These are phyloP conservation scores for Etia nguti DNA, from an alignment of 2,113 vertebrate genomes.

Conservation along the genomic window DNA sequence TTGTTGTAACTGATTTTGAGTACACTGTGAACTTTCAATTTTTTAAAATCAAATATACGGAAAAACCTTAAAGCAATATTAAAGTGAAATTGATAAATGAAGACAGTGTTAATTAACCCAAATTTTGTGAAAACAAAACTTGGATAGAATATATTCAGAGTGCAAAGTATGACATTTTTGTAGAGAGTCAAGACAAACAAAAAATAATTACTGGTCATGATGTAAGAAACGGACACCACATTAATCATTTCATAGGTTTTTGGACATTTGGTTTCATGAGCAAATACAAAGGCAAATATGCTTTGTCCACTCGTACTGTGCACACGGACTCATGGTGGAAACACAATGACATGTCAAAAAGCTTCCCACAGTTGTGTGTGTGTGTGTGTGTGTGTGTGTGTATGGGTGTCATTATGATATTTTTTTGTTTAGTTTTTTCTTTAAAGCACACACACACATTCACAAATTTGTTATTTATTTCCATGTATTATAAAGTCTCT, in stretches of 20 bases:
- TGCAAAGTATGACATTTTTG: neutral
- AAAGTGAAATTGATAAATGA: neutral
- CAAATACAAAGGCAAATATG: neutral
- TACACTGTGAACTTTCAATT: neutral
- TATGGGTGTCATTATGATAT: neutral
- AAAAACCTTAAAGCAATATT: neutral
- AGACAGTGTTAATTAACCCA: neutral
- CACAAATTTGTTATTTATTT: no score
- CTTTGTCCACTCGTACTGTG: neutral
- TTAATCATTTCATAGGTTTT: neutral
- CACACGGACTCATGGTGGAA: neutral
- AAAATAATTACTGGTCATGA: neutral
- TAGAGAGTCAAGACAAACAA: neutral
- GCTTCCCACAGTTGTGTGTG: neutral
- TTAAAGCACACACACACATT: neutral
- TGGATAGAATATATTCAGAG: neutral
- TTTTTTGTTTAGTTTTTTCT: neutral
- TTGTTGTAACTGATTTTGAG: neutral
- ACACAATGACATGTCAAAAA: neutral
- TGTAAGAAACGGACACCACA: neutral
- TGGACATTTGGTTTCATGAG: neutral
- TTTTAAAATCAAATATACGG: neutral
- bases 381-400: neutral
- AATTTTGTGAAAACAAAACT: neutral
- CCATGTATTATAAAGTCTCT: no score